Base-by-base conservation (phyloP, 2,113 vertebrate species). In the Pitta sordida region DNA sequence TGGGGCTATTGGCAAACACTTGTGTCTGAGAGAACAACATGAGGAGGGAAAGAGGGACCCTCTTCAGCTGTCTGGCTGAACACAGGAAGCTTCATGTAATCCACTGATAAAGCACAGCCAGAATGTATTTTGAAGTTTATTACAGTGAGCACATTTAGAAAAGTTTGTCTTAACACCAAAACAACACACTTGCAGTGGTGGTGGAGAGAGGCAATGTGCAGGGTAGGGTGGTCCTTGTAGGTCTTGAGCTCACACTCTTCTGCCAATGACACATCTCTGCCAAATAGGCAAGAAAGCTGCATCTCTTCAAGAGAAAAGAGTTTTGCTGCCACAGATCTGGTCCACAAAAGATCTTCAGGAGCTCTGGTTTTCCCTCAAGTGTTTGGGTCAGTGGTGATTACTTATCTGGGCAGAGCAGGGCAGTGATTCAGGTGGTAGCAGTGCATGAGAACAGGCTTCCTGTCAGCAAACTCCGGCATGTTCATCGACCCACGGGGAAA, bases 141-240 rank as follows among this genome's bases (percentile, higher is more conserved):
- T 56, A 48, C 7, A 11, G 19, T 36, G 46, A 8, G 6, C 16
- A 4, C 4, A 24, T 17, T 29, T 53, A 75, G 46, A 37, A 44
- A 78, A 51, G 56, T 10, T 27, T 41, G 18, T 48, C 18, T 51
- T 51, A 37, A 15, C 7, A 41, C 16, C 9, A 12, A 36, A 48
- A 6, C 0, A 36, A 21, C 21, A 27, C 20, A 15, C 3, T 64
- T 0, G 79, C 17, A 7, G 24, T 3, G 39, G 23, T 3, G 26
- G 23, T 7, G 36, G 48, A 34, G 49, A 10, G 32, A 15, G 22
- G 34, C 48, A 4, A 10, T 2, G 39, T 23, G 13, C 5, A 1
- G 0, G 3, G 29, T 7, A 20, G 17, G 8, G 3, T 6, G 20
- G 32, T 7, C 4, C n/a, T 34, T 0, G 0, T 4, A 37, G 22